These are phyloP conservation scores for Rhinophrynus dorsalis DNA, from an alignment of 2,797 vertebrate genomes.

Conservation along the genomic window DNA sequence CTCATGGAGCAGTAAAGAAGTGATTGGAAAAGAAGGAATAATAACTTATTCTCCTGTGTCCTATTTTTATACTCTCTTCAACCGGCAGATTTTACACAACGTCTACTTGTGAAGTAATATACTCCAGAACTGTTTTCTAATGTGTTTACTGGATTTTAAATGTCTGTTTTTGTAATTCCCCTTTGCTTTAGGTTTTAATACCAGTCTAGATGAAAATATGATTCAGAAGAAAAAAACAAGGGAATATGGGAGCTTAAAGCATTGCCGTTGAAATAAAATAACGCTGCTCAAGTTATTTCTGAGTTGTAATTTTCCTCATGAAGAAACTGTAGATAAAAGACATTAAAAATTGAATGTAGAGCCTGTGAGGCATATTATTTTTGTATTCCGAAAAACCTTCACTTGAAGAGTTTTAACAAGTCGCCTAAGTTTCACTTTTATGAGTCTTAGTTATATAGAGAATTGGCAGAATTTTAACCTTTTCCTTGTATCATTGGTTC, in stretches of 20 bases:
- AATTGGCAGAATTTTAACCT: neutral
- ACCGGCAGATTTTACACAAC: neutral
- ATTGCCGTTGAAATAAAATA: slow-evolving; percentile 38
- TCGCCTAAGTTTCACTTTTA: slow-evolving; percentile 18
- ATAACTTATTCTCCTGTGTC: neutral
- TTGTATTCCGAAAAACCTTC: slow-evolving; percentile 7
- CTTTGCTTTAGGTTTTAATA: slow-evolving; percentile 30
- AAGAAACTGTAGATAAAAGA: slow-evolving; percentile 43
- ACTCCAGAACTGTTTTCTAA: neutral
- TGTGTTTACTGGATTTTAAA: slow-evolving; percentile 25
- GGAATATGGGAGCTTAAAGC: slow-evolving; percentile 30
- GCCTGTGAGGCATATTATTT: slow-evolving; percentile 34
- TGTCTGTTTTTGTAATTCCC: slow-evolving; percentile 20
- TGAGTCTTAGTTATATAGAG: slow-evolving; percentile 5
- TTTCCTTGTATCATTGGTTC: too few species aligned
- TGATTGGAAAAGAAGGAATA: too few species aligned
- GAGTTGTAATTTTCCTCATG: slow-evolving; percentile 42
- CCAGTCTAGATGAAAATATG: slow-evolving; percentile 6
- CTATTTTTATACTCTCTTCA: neutral
- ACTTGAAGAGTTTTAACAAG: slow-evolving; percentile 19
- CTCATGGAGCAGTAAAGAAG: neutral
- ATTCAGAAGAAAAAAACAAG: neutral
- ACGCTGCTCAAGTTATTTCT: slow-evolving; percentile 29
- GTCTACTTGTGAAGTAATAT: neutral
- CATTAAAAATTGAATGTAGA: slow-evolving; percentile 41